Base-by-base conservation (phyloP, 2,113 vertebrate species). In the Peucedramus taeniatus region DNA sequence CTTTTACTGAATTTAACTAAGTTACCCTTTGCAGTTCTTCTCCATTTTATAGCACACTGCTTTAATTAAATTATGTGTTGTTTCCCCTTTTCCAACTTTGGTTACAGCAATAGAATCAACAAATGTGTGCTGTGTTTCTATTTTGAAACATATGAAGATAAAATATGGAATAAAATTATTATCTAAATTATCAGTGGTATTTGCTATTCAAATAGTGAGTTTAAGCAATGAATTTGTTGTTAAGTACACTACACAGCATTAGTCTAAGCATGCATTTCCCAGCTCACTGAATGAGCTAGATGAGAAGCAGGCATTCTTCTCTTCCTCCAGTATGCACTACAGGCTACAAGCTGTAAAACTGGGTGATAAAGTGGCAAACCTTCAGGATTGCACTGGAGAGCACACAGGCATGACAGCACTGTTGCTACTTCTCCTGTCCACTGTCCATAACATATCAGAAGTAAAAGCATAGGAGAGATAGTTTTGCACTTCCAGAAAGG, bases 361-460 rank as follows among this genome's bases (percentile, higher is more conserved):
- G 51, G 10, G 14, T 49, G n/a, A 28, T 20, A 37, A 49, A 72
- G 12, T 33, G 18, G 8, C n/a, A 50, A n/a, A 79, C 11, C 14
- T 57, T 17, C 23, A 57, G 26, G 8, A 13, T 2, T 71, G 11
- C 17, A 13, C 11, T 15, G 12, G 5, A 56, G 40, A 81, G 12
- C 24, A 27, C 18, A 7, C 0, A 0, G 33, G 17, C 3, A 19
- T 42, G 40, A 15, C 33, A 56, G 11, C 28, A 24, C 11, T 35
- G 30, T 2, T 72, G 26, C 11, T 51, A 4, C 17, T 88, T 85
- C n/a, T 53, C 4, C 10, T 42, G 22, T 31, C 30, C 2, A 1
- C 15, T n/a, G 3, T 30, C 31, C 4, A 4, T 31, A 57, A 24
- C 2, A 12, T 7, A 6, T 24, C 33, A 61, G 9, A 81, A 71